Evolutionary conservation across 2,113 vertebrate species (phyloP), one percentile per base, ranked within the genome.

Genomic region (Mugil cephalus): DNA sequence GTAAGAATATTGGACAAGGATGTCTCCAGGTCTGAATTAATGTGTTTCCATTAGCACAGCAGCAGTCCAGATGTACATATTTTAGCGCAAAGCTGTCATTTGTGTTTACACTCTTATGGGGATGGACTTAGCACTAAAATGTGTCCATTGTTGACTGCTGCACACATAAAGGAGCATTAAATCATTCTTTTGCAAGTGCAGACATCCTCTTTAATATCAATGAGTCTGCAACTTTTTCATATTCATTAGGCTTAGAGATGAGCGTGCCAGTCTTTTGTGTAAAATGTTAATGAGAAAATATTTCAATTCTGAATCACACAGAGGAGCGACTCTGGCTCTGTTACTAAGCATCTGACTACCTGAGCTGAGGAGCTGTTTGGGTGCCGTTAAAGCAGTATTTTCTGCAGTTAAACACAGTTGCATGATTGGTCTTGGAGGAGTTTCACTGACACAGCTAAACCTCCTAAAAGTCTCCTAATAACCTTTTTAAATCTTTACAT

Each of bases 221-320:
- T 40, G 39, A 72, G 51, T 58, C 42, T 61, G 60, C 43, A 58
- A 24, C 61, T 59, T 74, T 83, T 85, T 87, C 69, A 89, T 79
- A 85, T 87, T 85, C 59, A 85, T 84, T 68, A 75, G 80, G 45
- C 69, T 77, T 74, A 72, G 45, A 69, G 18, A 69, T 61, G 43
- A 54, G 39, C 47, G 19, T 60, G 40, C 36, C 15, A 51, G 65
- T 52, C 72, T 75, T 71, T 75, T 83, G 67, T 85, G 60, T 52
- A 63, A 56, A 51, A 79, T 86, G 72, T 58, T 80, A 77, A 86
- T 82, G 52, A 71, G 54, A 61, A 53, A 60, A 65, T 79, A 51
- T 82, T 74, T 56, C 21, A 65, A 18, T 55, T 53, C 38, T 78
- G 55, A 56, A 48, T 84, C 65, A 74, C 38, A 13, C 24, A 47